Evolutionary conservation across 2,113 vertebrate species (phyloP).

Genomic region (Aphelocoma coerulescens): DNA sequence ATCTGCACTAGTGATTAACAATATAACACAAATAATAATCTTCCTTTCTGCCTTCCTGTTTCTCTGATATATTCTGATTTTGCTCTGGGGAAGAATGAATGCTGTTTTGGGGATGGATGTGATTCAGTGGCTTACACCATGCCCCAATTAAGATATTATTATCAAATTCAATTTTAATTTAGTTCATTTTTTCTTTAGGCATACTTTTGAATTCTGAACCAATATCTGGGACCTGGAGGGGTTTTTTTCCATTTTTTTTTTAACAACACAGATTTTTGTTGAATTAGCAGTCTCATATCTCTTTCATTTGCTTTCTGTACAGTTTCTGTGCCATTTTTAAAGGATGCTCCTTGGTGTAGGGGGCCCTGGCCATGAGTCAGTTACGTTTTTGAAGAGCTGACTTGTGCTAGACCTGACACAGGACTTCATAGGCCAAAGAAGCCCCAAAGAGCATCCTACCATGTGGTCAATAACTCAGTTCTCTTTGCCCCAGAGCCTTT

Average conservation of each 20-base stretch:
- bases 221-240: neutral
- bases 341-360: neutral
- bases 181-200: neutral
- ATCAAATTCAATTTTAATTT: neutral
- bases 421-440: neutral
- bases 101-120: neutral
- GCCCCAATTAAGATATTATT: neutral
- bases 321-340: neutral
- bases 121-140: neutral
- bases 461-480: neutral
- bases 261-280: neutral
- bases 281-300: neutral
- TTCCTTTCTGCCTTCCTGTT: neutral
- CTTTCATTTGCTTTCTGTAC: neutral
- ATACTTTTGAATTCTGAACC: neutral
- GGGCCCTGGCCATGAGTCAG: neutral
- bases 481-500: neutral
- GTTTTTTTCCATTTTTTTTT: neutral
- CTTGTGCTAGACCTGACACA: neutral
- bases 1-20: neutral
- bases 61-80: neutral
- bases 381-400: neutral
- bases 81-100: neutral
- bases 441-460: neutral
- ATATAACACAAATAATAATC: neutral